phyloP scores from a whole-genome alignment of 2,113 vertebrate species.

The Hippopotamus amphibius region DNA sequence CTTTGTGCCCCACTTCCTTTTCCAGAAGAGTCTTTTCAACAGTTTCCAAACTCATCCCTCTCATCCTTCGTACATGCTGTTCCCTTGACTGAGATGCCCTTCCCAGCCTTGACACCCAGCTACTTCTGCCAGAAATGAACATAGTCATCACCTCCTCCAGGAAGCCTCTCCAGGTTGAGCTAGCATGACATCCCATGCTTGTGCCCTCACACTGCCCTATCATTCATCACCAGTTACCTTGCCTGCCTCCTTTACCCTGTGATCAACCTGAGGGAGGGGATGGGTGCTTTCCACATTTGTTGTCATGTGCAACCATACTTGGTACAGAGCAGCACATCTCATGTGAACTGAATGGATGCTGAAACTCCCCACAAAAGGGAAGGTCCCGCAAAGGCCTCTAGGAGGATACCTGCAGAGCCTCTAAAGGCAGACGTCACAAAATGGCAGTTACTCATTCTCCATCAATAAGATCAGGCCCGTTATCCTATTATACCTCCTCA shows the following conservation, averaged over 20 bases:
- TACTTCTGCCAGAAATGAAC: neutral
- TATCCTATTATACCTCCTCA: constrained; percentile 45
- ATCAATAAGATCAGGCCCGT: neutral
- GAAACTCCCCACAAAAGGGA: neutral
- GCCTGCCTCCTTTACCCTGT: neutral
- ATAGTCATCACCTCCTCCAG: neutral
- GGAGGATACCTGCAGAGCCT: neutral
- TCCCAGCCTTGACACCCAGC: neutral
- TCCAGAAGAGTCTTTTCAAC: neutral
- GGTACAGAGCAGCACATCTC: neutral
- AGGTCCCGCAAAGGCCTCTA: neutral
- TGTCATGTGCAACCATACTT: neutral
- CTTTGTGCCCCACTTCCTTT: neutral
- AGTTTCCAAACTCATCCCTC: neutral
- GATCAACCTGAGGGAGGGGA: neutral
- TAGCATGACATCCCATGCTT: too few relatives aligned
- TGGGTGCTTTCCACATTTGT: neutral
- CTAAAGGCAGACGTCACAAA: neutral
- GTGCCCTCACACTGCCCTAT: neutral
- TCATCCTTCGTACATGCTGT: neutral
- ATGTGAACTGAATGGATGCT: neutral
- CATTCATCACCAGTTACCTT: neutral
- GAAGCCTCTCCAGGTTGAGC: neutral
- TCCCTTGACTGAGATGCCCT: neutral
- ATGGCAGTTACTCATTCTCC: neutral